A percentile compares a stretch with the other conserved stretches of the same genome.
Evolutionary conservation across 2,888 invertebrate species (phyloP).

Genomic region (Chelonus formosanus): DNA sequence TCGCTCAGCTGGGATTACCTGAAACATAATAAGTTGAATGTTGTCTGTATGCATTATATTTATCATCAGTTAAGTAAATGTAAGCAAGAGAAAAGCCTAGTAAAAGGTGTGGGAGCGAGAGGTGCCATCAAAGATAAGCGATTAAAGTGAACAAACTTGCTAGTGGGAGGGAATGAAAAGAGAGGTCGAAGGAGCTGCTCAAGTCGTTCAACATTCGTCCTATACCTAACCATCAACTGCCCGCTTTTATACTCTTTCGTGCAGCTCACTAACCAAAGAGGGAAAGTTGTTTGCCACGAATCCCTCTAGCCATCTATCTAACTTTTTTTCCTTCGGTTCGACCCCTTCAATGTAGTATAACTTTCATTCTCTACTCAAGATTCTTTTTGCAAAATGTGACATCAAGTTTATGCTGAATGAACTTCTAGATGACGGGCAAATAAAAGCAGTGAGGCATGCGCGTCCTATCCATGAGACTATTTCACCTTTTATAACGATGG

Average conservation of each 20-base stretch:
- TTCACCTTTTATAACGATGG: slow-evolving; percentile 29
- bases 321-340: slow-evolving; percentile 8
- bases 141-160: slow-evolving; percentile 17
- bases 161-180: neutral
- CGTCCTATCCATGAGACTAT: slow-evolving; percentile 23
- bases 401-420: neutral
- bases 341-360: slow-evolving; percentile 25
- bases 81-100: slow-evolving; percentile 17
- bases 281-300: slow-evolving; percentile 36
- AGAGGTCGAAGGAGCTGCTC: neutral
- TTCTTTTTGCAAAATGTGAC: neutral
- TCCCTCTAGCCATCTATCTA: slow-evolving; percentile 27
- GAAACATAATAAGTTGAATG: slow-evolving; percentile 34
- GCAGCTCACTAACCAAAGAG: slow-evolving; percentile 31
- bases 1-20: slow-evolving; percentile 62
- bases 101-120: slow-evolving; percentile 26
- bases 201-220: slow-evolving; percentile 20
- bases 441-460: slow-evolving; percentile 26
- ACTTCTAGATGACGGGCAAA: neutral
- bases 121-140: slow-evolving; percentile 22
- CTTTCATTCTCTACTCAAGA: slow-evolving; percentile 4
- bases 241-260: slow-evolving; percentile 29
- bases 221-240: slow-evolving; percentile 29
- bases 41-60: slow-evolving; percentile 2
- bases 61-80: slow-evolving; percentile 8